A percentile compares a stretch with the other conserved stretches of the same genome.
Conservation (phyloP, 2,888 invertebrate species). For the Eilema caniola region DNA sequence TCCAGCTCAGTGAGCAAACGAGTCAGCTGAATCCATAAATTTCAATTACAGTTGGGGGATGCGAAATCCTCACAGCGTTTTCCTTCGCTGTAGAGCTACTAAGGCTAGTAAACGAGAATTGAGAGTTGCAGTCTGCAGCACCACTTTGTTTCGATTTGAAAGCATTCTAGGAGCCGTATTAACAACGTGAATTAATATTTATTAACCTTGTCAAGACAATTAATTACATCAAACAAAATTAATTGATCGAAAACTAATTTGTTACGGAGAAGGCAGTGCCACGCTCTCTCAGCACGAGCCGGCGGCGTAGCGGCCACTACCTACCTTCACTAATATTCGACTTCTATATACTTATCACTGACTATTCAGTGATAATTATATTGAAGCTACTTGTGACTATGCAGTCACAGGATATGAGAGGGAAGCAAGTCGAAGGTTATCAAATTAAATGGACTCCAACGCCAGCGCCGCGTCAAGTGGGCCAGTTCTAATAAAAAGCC, state of each 20-base stretch:
- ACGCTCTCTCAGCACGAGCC: too few species aligned
- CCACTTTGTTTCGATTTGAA: not conserved
- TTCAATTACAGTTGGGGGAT: not conserved
- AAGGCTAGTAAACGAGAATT: not conserved
- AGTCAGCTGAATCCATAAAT: slow-evolving; percentile 3
- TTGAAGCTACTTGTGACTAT: too few species aligned
- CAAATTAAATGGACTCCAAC: not conserved
- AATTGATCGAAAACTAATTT: not conserved
- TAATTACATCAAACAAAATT: slow-evolving; percentile 1
- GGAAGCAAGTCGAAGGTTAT: too few species aligned
- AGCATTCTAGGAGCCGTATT: not conserved
- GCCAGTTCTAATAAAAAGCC: not conserved
- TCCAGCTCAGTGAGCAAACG: slow-evolving; percentile 6
- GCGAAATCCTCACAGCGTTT: not conserved
- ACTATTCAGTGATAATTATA: too few species aligned
- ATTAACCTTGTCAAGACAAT: slow-evolving; percentile 1
- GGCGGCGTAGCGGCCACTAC: too few species aligned
- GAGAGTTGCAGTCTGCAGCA: not conserved
- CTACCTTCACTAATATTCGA: too few species aligned
- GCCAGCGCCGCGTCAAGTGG: not conserved
- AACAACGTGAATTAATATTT: not conserved
- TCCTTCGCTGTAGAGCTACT: not conserved
- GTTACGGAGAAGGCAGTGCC: not conserved
- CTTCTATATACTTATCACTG: too few species aligned
- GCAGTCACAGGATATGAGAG: not conserved